phyloP scores from a whole-genome alignment of 53 echinoderm and acorn worm genomes.

The Patiria pectinifera region DNA sequence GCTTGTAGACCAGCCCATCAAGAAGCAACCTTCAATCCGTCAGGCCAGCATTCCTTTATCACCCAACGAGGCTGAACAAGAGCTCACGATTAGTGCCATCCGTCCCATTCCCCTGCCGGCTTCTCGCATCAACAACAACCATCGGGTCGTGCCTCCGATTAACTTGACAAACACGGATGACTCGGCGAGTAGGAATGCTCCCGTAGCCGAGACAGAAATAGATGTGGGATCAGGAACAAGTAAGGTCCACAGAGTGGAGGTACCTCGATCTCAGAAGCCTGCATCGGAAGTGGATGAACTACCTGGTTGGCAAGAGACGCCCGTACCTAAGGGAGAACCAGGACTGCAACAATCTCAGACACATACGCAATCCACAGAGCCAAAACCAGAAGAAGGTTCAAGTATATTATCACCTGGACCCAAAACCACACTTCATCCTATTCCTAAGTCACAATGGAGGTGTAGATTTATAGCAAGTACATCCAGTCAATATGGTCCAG shows the following conservation, averaged over 20 bases:
- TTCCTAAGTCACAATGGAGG: background rate
- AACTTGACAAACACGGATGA: background rate
- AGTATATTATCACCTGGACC: background rate
- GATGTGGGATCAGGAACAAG: background rate
- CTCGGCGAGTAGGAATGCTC: background rate
- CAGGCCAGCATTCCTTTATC: conserved; percentile 19
- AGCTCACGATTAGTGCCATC: conserved; percentile 26
- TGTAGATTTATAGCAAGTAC: background rate
- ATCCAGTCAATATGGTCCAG: background rate
- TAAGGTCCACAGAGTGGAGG: background rate
- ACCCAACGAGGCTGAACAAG: conserved; percentile 8
- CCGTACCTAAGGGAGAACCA: background rate
- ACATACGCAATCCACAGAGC: background rate
- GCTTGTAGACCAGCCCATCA: conserved; percentile 1
- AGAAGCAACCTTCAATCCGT: conserved; percentile 9
- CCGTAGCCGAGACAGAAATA: background rate
- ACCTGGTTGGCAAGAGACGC: background rate
- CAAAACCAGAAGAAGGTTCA: background rate
- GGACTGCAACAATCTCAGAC: background rate
- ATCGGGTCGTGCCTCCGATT: conserved; percentile 31
- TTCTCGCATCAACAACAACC: background rate
- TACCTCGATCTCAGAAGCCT: background rate
- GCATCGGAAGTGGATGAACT: background rate
- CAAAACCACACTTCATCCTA: background rate
- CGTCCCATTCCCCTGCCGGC: conserved; percentile 5